Conservation (phyloP, 2,113 vertebrate genomes). For the Fregata magnificens region DNA sequence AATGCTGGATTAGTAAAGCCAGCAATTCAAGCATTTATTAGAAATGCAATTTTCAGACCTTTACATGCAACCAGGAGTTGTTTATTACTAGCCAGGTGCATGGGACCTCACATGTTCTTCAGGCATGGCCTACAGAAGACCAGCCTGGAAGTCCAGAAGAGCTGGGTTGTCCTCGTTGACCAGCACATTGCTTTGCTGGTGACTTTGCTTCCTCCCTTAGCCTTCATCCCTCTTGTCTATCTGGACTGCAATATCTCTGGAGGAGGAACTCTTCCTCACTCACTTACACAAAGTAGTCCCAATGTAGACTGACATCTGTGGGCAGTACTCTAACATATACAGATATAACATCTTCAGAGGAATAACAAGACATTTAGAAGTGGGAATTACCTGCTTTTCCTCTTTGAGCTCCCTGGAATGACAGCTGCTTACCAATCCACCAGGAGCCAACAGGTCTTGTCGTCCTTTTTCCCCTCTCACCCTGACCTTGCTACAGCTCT, state of each 20-base stretch:
- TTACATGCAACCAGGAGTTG: background rate
- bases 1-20: background rate
- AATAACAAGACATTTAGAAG: background rate
- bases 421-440: background rate
- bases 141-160: background rate
- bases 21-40: background rate
- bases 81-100: background rate
- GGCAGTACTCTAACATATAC: background rate
- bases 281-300: background rate
- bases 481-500: background rate
- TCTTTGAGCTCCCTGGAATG: background rate
- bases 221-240: background rate
- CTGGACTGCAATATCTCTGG: background rate
- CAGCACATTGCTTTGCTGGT: background rate
- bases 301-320: background rate
- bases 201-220: background rate
- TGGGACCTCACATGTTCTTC: background rate
- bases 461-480: background rate
- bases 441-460: background rate
- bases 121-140: background rate
- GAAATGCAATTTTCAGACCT: background rate
- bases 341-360: background rate
- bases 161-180: background rate
- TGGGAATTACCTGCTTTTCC: background rate
- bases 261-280: background rate